Evolutionary conservation across 2,113 vertebrate genomes (phyloP).

Genomic region (Alligator mississippiensis): DNA sequence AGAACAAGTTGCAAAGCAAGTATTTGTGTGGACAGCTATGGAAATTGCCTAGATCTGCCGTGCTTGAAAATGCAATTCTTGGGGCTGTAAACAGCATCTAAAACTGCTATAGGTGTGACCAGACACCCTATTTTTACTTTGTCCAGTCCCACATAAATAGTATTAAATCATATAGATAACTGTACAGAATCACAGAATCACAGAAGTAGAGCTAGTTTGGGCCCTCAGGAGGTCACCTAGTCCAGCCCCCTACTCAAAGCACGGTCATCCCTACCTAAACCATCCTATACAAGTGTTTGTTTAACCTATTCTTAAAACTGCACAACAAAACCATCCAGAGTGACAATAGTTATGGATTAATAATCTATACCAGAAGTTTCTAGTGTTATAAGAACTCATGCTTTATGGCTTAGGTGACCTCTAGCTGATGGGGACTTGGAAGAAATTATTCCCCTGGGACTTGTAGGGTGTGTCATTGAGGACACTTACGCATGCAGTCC

Average conservation of each 20-base stretch:
- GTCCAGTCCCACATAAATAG: neutral
- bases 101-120: neutral
- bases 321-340: neutral
- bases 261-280: too few relatives aligned
- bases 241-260: too few relatives aligned
- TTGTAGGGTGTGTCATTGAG: fast-evolving
- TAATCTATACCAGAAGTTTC: slow-evolving; percentile 7
- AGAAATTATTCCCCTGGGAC: neutral
- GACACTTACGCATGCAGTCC: slow-evolving; percentile 94
- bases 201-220: too few relatives aligned
- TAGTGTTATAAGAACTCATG: neutral
- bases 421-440: neutral
- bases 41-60: neutral
- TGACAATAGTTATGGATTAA: slow-evolving; percentile 1
- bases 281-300: too few relatives aligned
- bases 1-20: neutral
- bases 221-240: too few relatives aligned
- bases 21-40: neutral
- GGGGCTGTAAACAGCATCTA: too few relatives aligned
- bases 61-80: too few relatives aligned
- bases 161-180: too few relatives aligned
- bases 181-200: too few relatives aligned
- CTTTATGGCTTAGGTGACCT: fast-evolving
- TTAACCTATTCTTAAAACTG: neutral
- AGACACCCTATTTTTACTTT: neutral